Evolutionary conservation across 2,797 vertebrate genomes (phyloP).

Genomic region (Artibeus lituratus): DNA sequence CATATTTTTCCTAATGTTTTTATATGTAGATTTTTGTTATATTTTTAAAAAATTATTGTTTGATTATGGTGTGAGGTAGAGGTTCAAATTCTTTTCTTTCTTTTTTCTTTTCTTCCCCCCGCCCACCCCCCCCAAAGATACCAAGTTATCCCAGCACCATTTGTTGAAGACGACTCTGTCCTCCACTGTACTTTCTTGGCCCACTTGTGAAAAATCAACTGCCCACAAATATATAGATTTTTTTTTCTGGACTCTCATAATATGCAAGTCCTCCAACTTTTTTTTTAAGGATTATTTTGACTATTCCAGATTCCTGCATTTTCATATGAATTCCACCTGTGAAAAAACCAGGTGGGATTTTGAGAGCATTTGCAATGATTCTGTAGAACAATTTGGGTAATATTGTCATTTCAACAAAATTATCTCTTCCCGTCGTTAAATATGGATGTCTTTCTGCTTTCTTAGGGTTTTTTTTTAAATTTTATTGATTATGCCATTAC

Average conservation of each 20-base stretch:
- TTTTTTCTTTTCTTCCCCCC: not conserved
- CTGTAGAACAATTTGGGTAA: not conserved
- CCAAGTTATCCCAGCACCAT: not conserved
- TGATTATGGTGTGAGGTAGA: not conserved
- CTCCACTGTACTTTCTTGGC: not conserved
- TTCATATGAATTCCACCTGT: not conserved
- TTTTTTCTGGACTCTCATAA: not conserved
- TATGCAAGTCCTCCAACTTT: not conserved
- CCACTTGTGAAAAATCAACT: not conserved
- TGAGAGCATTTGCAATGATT: not conserved
- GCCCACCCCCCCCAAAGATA: not conserved
- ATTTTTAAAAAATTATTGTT: not conserved
- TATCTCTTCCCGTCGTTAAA: not conserved
- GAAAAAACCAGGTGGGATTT: not conserved
- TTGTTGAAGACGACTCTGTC: not conserved
- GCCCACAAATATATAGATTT: not conserved
- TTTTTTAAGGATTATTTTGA: not conserved
- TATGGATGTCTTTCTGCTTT: not conserved
- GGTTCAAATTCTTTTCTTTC: not conserved
- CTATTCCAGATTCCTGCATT: not conserved
- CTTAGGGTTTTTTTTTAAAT: no score
- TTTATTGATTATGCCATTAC: no score
- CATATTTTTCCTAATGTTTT: not conserved
- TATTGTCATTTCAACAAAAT: not conserved
- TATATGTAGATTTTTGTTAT: not conserved